Evolutionary conservation across 1,140 invertebrate genomes (phyloP).

Genomic region (Neotoxoptera formosana): DNA sequence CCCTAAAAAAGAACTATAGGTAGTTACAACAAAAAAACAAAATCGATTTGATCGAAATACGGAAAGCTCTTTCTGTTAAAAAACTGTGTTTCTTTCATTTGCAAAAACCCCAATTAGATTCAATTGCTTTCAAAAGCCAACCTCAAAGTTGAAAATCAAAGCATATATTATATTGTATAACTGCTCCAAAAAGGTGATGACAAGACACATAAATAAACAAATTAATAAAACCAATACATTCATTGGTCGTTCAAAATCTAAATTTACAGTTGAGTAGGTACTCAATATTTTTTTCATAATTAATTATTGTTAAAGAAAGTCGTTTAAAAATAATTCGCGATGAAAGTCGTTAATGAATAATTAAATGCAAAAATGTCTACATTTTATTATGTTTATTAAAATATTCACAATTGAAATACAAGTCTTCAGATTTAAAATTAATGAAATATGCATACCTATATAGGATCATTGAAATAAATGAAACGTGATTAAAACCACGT

Average conservation of each 20-base stretch:
- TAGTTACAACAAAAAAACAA: no score
- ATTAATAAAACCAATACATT: background rate
- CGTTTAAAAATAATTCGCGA: background rate
- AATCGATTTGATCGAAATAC: no score
- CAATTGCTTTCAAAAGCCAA: background rate
- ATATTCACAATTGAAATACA: background rate
- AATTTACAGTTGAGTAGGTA: background rate
- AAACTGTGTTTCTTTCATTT: no score
- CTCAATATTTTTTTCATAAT: background rate
- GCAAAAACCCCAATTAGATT: accelerated
- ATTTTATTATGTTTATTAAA: conserved; percentile 1
- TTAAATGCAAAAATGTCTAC: background rate
- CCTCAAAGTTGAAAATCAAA: background rate
- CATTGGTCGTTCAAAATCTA: background rate
- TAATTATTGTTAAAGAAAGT: background rate
- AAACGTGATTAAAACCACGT: background rate
- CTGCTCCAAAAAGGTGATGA: background rate
- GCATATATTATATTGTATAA: background rate
- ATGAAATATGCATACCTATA: background rate
- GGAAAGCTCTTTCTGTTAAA: no score
- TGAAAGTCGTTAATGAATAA: background rate
- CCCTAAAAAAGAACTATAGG: no score
- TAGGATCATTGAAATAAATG: background rate
- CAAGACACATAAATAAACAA: background rate
- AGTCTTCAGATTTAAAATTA: background rate